Base-by-base conservation (phyloP, 1,140 invertebrate species). In the Leptoteleia sp. region DNA sequence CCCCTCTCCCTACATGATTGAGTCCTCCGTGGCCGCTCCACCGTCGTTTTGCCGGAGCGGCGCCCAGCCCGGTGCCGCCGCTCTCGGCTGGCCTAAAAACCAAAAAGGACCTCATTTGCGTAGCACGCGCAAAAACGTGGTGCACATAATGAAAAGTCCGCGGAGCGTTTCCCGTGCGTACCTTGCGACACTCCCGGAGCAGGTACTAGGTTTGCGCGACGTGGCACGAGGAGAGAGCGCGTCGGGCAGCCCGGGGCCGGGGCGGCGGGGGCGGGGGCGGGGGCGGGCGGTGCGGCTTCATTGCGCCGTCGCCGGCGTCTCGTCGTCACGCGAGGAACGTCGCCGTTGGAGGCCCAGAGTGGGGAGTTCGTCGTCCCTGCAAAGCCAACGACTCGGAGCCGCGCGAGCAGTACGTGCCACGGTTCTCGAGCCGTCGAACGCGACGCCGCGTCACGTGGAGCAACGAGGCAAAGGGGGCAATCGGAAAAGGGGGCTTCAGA, bases 301-400 rank as follows among this genome's bases (percentile, higher is more conserved):
- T 1, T 77, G 73, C 73, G 73, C 73, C 73, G 73, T 77, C 65
- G 73, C 73, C 43, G 38, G 35, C 59, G 50, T 77, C 37, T 70
- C 73, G 73, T 77, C 73, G 65, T 77, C 73, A 64, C 73, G 73
- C 73, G 73, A 77, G 57, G 50, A 77, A 62, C 73, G 64, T 77
- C 65, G 64, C 48, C 50, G 73, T 35, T 31, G n/a, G 64, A 70
- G 57, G 64, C 48, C 52, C 50, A 48, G 73, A 64, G 73, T 76
- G n/a, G 73, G 73, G 73, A 76, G 73, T 76, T 76, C 57, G 64
- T 50, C 73, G 57, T 62, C 64, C 73, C 73, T 68, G 73, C 64
- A 68, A 70, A 70, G 48, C 25, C 64, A 48, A 57, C 62, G 62
- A 61, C 45, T 54, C 17, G 3, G 29, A 55, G 17, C 27, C 35